Evolutionary conservation across 2,888 invertebrate species (phyloP), one percentile per base, ranked within the genome.

Genomic region (Melieria crassipennis): DNA sequence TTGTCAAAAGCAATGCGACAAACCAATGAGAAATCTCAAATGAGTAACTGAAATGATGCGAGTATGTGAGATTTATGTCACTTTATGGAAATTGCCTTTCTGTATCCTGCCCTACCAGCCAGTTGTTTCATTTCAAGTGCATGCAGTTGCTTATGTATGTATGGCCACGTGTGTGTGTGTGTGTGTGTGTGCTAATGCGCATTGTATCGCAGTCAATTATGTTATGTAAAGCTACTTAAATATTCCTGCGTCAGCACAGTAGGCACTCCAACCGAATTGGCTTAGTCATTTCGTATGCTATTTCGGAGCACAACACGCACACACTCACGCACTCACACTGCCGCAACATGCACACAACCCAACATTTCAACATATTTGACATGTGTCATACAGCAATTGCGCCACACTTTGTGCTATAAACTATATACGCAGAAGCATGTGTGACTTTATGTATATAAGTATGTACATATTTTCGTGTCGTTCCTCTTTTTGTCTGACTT

Each of bases 31-130:
- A 30, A 30, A 30, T 30, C 0, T 30, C 30, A 30, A 30, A 30
- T 30, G 30, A 30, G 30, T 30, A 30, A 30, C 30, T 30, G 3
- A 30, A 30, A 30, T 30, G 30, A 30, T 30, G 30, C 30, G 30
- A 30, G 30, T 30, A 30, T 30, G 30, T 30, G 30, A 30, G 30
- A 30, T 30, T 30, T 30, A 30, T 30, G 30, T 30, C 30, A 30
- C 30, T 30, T 30, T 30, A 2, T 30, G 30, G 30, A 30, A 30
- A 30, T 30, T 30, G 30, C 30, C 2, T 30, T 57, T 63, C 62
- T 48, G 50, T 4, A 13, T 69, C 69, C 42, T 58, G 16, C 16
- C 57, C 47, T 52, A 62, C 56, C 61, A 60, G 55, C 65, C 16
- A 63, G 52, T 65, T 61, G 56, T 30, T 60, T 47, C 7, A 42